Conservation (phyloP, 2,888 invertebrate species). For the Tupiocoris notatus region DNA sequence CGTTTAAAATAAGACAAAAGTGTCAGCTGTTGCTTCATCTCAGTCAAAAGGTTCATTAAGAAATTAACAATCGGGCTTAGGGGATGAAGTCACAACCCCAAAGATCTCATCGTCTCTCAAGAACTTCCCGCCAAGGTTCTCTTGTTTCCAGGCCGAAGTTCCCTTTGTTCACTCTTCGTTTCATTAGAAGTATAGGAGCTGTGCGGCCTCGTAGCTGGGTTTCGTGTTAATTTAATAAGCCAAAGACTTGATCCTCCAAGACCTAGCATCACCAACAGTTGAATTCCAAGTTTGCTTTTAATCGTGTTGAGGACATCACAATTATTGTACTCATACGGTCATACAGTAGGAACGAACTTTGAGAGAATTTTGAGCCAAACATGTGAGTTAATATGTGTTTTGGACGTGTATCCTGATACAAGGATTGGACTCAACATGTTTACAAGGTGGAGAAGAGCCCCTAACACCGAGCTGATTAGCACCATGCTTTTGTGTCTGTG, state of each 20-base stretch:
- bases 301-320: no score
- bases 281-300: no score
- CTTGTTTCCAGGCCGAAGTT: background rate
- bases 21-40: background rate
- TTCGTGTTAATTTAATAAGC: background rate
- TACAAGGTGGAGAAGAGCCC: no score
- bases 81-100: background rate
- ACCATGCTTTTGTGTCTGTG: no score
- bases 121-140: background rate
- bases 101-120: background rate
- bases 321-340: no score
- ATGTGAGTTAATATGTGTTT: no score
- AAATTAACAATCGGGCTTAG: background rate
- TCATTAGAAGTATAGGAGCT: background rate
- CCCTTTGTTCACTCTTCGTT: background rate
- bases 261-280: no score
- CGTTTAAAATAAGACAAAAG: background rate
- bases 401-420: no score
- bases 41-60: background rate
- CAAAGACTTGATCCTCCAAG: background rate
- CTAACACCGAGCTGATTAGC: no score
- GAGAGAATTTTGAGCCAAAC: no score
- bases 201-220: background rate
- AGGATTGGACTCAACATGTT: no score
- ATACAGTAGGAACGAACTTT: no score